phyloP scores from a whole-genome alignment of 2,797 vertebrate genomes.

The Bufotes viridis region DNA sequence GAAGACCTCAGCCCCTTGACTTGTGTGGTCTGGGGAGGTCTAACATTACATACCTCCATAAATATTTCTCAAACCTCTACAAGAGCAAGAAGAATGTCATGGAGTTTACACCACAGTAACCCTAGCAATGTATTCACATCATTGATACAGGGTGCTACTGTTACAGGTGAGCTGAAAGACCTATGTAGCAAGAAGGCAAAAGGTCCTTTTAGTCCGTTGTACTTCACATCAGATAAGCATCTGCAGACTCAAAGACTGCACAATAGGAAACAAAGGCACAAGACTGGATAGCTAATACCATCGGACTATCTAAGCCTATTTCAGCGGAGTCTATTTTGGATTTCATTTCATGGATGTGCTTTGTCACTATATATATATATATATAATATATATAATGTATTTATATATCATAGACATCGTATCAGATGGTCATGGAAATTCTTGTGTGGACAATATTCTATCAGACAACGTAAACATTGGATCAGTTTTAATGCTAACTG shows the following conservation, averaged over 20 bases:
- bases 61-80: conserved; percentile 63
- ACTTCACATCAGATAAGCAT: conserved; percentile 45
- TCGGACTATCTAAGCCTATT: neutral
- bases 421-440: neutral
- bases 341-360: neutral
- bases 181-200: conserved; percentile 48
- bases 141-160: conserved; percentile 64
- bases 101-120: conserved; percentile 63
- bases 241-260: conserved; percentile 52
- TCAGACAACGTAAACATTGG: neutral
- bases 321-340: neutral
- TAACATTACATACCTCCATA: conserved; percentile 68
- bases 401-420: too few species aligned
- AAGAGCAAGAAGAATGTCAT: neutral
- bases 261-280: conserved; percentile 12
- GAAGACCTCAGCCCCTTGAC: conserved; percentile 66
- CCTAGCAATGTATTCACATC: conserved; percentile 62
- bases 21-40: conserved; percentile 68
- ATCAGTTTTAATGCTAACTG: neutral
- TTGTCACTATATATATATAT: too few species aligned
- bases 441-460: neutral
- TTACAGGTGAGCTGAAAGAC: conserved; percentile 67
- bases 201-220: conserved; percentile 58
- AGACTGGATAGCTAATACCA: neutral
- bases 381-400: too few species aligned